phyloP scores from a whole-genome alignment of 2,113 vertebrate species.

The Xyliphius kryptos region DNA sequence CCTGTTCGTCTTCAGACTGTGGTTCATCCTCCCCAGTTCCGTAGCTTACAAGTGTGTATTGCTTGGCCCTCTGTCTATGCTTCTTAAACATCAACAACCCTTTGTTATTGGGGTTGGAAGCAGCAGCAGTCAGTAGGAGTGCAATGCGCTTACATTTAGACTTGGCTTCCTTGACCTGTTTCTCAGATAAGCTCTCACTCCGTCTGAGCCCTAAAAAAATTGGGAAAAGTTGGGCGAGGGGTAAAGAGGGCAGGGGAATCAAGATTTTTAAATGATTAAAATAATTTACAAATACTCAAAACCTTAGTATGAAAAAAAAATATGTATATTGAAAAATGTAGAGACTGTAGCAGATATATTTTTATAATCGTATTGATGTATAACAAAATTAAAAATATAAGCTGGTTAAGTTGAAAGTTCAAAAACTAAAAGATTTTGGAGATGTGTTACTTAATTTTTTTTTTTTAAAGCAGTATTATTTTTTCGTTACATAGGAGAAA shows the following conservation, averaged over 20 bases:
- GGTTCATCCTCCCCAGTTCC: constrained; percentile 83
- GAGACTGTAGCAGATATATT: too few relatives aligned
- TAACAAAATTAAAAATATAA: too few relatives aligned
- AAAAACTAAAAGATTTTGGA: neutral
- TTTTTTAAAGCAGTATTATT: too few relatives aligned
- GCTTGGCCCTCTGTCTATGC: constrained; percentile 85
- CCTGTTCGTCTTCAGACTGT: constrained; percentile 70
- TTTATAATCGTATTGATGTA: too few relatives aligned
- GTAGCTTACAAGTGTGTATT: constrained; percentile 96
- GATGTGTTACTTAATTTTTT: neutral
- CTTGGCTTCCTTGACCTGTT: constrained; percentile 94
- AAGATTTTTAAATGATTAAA: constrained; percentile 15
- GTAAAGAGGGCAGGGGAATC: constrained; percentile 8
- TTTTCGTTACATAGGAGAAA: too few relatives aligned
- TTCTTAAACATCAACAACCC: constrained; percentile 98
- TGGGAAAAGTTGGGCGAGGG: constrained; percentile 4
- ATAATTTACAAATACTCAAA: constrained; percentile 11
- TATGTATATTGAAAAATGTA: too few relatives aligned
- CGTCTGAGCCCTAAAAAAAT: constrained; percentile 80
- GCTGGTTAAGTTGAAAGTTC: neutral
- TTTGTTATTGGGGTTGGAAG: constrained; percentile 89
- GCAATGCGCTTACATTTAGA: constrained; percentile 98
- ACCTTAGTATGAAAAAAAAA: constrained; percentile 32
- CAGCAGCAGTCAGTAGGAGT: constrained; percentile 81
- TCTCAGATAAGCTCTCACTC: constrained; percentile 91